Evolutionary conservation across 2,113 vertebrate genomes (phyloP), one percentile per base, ranked within the genome.

Genomic region (Salminus brasiliensis): DNA sequence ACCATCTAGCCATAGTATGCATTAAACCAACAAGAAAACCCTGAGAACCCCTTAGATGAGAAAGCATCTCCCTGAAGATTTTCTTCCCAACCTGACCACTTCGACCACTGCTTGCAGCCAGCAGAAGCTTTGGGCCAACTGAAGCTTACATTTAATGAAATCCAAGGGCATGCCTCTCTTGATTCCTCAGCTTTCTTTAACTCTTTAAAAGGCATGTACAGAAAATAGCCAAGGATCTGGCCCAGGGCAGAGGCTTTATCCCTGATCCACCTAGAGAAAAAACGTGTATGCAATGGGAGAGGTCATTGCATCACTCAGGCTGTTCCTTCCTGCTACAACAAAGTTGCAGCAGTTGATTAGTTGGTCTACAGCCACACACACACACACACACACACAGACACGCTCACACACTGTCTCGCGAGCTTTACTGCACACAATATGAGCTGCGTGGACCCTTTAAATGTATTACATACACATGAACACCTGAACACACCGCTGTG

Each of bases 251-350:
- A 79, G 34, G n/a, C 39, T 57, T 65, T 30, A 68, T 30, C 32
- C 4, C 18, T 41, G 66, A 60, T 36, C 67, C 68, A 45, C 45
- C 18, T 67, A 27, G 10, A 25, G 32, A 45, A 41, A 6, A 52
- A 5, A 52, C 13, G 52, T 43, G 43, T 52, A 57, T 72, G 72
- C 78, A 83, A 83, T 55, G 55, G 6, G 39, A 74, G 55, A 52
- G 62, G 32, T 76, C 75, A 39, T 83, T 85, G 84, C 84, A 83
- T 79, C 78, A 83, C 81, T 72, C 52, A 30, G 23, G 65, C 65
- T 27, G 4, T 41, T 43, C 18, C 36, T 34, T 57, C 66, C 66
- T 41, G 29, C 13, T 69, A 27, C 52, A 32, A 36, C 11, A 79
- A 79, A 71, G 68, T 79, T 78, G 67, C 21, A 36, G 36, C 60